These are phyloP conservation scores for Cinclus mexicanus DNA, from an alignment of 2,113 vertebrate genomes.

Conservation along the genomic window DNA sequence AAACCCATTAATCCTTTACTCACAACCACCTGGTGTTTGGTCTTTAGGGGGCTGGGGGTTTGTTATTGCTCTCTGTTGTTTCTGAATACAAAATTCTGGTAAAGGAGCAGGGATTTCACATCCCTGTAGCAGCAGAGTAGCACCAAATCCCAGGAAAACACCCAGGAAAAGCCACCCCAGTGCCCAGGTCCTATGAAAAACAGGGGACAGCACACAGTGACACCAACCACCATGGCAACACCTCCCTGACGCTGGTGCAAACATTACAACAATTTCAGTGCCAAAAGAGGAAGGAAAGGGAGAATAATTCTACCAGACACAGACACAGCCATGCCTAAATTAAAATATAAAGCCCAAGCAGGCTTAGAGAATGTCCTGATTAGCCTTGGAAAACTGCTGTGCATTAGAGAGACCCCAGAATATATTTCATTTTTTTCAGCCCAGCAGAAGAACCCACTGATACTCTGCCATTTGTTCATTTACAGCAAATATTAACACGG, in stretches of 20 bases:
- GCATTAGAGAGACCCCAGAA: background rate
- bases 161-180: background rate
- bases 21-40: background rate
- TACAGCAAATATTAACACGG: conserved; percentile 52
- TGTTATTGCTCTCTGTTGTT: background rate
- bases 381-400: background rate
- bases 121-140: accelerated
- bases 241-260: background rate
- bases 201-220: accelerated
- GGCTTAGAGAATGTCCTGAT: conserved; percentile 3
- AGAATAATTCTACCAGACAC: background rate
- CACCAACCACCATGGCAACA: background rate
- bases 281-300: background rate
- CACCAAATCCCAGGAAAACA: background rate
- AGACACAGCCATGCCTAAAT: background rate
- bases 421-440: background rate
- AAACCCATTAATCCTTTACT: background rate
- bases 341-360: conserved; percentile 11
- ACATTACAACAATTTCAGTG: background rate
- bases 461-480: conserved; percentile 36
- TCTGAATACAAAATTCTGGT: background rate
- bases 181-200: background rate
- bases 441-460: background rate
- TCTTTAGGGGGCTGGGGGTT: background rate
- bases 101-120: accelerated